Percentiles rank a stretch among this genome's conserved stretches.
Conservation (phyloP, 2,113 vertebrate species). For the Chitala chitala region DNA sequence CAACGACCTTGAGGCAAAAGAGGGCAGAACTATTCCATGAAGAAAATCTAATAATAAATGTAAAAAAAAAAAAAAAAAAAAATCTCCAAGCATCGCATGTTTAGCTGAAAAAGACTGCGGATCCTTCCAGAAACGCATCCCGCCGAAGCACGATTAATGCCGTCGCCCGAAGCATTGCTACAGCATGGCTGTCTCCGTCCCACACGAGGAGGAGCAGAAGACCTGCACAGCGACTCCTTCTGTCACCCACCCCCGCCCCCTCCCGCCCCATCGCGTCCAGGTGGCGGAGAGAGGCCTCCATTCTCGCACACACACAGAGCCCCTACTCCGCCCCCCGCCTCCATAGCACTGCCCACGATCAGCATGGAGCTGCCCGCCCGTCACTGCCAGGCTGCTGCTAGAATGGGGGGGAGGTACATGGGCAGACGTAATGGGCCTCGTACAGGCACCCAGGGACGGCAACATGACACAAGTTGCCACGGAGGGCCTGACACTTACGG, state of each 20-base stretch:
- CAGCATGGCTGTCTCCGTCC: constrained; percentile 27
- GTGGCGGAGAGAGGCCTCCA: not conserved
- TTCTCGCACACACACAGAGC: not conserved
- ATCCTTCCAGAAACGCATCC: constrained; percentile 24
- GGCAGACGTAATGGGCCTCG: not conserved
- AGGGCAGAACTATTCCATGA: not conserved
- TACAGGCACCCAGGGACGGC: not conserved
- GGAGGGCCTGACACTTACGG: not conserved
- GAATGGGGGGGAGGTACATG: too few species aligned
- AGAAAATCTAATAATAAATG: not conserved
- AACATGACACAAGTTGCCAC: not conserved
- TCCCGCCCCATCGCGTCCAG: not conserved
- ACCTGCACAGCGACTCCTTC: constrained; percentile 4
- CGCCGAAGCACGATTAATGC: constrained; percentile 22
- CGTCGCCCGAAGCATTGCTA: constrained; percentile 5
- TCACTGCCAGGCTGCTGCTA: too few species aligned
- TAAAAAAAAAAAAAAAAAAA: not conserved
- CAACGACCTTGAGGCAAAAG: not conserved
- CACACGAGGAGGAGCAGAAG: constrained; percentile 24
- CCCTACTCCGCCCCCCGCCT: not conserved
- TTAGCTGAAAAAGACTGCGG: constrained; percentile 11
- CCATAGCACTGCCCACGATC: not conserved
- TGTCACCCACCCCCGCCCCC: constrained; percentile 11
- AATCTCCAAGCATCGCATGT: not conserved
- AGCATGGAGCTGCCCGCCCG: too few species aligned